Base-by-base conservation (phyloP, 2,888 invertebrate species). In the Brachynemurus nebulosus region DNA sequence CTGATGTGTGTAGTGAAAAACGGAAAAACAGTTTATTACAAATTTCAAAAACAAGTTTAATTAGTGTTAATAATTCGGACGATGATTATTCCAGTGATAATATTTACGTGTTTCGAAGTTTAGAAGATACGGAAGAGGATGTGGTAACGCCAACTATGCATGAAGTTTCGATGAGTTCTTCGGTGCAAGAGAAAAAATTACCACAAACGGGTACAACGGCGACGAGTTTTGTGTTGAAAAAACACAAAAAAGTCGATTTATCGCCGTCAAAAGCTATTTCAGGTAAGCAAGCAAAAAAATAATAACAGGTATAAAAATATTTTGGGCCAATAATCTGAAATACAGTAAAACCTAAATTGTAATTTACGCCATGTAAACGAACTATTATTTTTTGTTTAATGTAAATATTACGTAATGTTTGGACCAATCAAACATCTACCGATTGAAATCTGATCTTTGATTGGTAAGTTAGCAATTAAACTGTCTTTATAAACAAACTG, bases 231-330 rank as follows among this genome's bases (percentile, higher is more conserved):
- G 76, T 75, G 33, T 57, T 77, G 48, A 71, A 74, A 47, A 70
- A 71, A 53, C 76, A 76, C 59, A 64, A 71, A 51, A 76, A 73
- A 59, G 76, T 77, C 50, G 76, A 76, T 54, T 63, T 77, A 46
- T 67, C 71, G 42, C 71, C 76, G 17, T 60, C 64, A 7, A 55
- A 54, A 40, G 48, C 55, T n/a, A 58, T 55, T 30, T 55, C 58
- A 27, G 51, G 42, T 42, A 21, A 34, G 14, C 19, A 17, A 23
- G n/a, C n/a, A n/a, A n/a, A n/a, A n/a, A n/a, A n/a, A n/a, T n/a
- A n/a, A n/a, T n/a, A n/a, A n/a, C n/a, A n/a, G n/a, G n/a, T n/a
- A n/a, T n/a, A n/a, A n/a, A n/a, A n/a, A n/a, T n/a, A n/a, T n/a
- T n/a, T n/a, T n/a, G n/a, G n/a, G n/a, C n/a, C n/a, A n/a, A n/a